A percentile compares a stretch with the other conserved stretches of the same genome.
Conservation (phyloP, 1,140 invertebrate genomes). For the Bemisia tabaci region DNA sequence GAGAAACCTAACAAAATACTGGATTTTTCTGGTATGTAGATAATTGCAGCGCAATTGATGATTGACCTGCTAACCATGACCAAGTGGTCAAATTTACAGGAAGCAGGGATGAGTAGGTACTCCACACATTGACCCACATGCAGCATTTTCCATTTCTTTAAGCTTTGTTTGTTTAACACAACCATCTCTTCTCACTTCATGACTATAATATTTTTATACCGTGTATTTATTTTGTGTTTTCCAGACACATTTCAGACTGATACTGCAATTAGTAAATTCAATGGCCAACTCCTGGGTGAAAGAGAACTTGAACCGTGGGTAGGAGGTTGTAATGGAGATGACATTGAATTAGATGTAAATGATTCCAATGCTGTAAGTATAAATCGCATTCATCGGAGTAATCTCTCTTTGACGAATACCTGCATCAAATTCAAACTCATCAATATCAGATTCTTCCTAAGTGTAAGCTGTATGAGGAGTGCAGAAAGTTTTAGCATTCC, state of each 20-base stretch:
- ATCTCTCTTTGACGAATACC: slow-evolving; percentile 10
- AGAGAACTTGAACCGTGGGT: slow-evolving; percentile 84
- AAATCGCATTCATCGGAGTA: background rate
- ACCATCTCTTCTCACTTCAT: background rate
- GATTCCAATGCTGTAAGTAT: slow-evolving; percentile 13
- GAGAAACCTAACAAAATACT: no score
- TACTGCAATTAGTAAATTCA: slow-evolving; percentile 52
- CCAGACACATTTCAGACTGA: slow-evolving; percentile 67
- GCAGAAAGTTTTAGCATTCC: no score
- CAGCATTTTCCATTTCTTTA: background rate
- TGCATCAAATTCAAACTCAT: background rate
- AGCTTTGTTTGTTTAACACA: background rate
- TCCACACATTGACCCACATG: no score
- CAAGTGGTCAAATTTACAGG: no score
- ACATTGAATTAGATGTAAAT: slow-evolving; percentile 48
- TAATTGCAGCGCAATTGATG: no score
- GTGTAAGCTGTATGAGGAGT: no score
- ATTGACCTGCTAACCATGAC: no score
- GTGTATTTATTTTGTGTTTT: slow-evolving; percentile 10
- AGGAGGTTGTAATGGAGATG: slow-evolving; percentile 45
- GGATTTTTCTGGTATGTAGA: no score
- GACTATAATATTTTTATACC: background rate
- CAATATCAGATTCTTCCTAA: no score
- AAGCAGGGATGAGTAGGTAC: no score
- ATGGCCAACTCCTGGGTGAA: slow-evolving; percentile 45